phyloP scores from a whole-genome alignment of 2,797 vertebrate species.

The Propithecus perrieri region DNA sequence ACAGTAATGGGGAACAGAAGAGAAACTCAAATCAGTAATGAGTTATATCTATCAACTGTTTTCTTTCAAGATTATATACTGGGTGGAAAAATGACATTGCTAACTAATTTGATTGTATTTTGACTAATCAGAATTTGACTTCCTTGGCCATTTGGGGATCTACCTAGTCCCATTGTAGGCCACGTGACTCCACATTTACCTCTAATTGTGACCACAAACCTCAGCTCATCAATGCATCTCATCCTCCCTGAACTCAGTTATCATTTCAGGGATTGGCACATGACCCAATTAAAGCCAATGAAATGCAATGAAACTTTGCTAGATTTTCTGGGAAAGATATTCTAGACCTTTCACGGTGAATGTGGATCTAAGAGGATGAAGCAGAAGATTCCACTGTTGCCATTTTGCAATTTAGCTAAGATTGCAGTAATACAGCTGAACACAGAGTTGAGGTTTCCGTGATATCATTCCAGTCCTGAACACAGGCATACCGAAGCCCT shows the following conservation, averaged over 20 bases:
- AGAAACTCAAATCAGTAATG: not conserved
- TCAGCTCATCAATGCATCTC: not conserved
- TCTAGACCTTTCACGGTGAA: not conserved
- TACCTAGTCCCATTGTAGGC: not conserved
- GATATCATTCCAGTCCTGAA: not conserved
- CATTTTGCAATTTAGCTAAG: not conserved
- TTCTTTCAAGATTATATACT: not conserved
- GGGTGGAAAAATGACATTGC: not conserved
- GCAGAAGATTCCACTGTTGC: not conserved
- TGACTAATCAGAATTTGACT: not conserved
- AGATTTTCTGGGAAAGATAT: not conserved
- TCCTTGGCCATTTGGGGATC: not conserved
- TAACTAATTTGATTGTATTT: not conserved
- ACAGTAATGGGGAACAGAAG: not conserved
- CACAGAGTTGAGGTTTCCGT: not conserved
- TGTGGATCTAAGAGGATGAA: not conserved
- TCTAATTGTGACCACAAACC: not conserved
- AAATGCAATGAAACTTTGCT: not conserved
- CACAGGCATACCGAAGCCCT: not conserved
- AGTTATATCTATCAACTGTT: not conserved
- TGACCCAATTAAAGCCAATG: not conserved
- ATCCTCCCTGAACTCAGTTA: not conserved
- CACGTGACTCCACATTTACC: not conserved
- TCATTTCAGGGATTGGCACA: not conserved
- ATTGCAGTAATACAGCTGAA: not conserved